Evolutionary conservation across 2,888 invertebrate species (phyloP), one percentile per base, ranked within the genome.

Genomic region (Crossocerus cetratus): DNA sequence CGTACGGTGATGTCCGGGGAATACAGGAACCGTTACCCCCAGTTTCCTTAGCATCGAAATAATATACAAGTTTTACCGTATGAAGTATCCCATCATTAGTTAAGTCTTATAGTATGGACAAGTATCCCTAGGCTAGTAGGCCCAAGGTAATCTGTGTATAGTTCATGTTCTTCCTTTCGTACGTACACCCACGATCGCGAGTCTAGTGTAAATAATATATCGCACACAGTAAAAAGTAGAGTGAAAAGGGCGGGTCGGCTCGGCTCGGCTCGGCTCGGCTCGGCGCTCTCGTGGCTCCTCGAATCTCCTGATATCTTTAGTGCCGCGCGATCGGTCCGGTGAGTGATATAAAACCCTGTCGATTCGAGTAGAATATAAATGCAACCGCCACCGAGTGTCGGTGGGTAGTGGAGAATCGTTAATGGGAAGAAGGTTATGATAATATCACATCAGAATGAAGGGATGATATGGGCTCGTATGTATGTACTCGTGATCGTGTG

Each of bases 21-120:
- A 88, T 88, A 85, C 87, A 86, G 87, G 82, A 85, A 78, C 86
- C 85, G 85, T 86, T 88, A 87, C 84, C 80, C 82, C 82, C 85
- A 85, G 81, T 83, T 32, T 84, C 75, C 84, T 82, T 84, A 86
- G 83, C 84, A 81, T 84, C 86, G 32, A 86, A 89, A 86, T 89
- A 89, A 89, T 88, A 86, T 89, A 87, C 85, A 87, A 82, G 80
- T 85, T 85, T 84, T 85, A 86, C 75, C 81, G 83, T 87, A 86
- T 85, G 85, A 88, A 89, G 87, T 89, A 86, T 88, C 85, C 71
- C 86, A 87, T 89, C 86, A 78, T 86, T 89, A 87, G 84, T 89
- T 88, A 90, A 90, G 90, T 90, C 90, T 90, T 90, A 88, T 89
- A 88, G 82, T 87, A 89, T 90, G 90, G 90, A 90, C 90, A 90